A percentile compares a stretch with the other conserved stretches of the same genome.
Evolutionary conservation across 2,888 invertebrate species (phyloP).

Genomic region (Drosophila rubida): DNA sequence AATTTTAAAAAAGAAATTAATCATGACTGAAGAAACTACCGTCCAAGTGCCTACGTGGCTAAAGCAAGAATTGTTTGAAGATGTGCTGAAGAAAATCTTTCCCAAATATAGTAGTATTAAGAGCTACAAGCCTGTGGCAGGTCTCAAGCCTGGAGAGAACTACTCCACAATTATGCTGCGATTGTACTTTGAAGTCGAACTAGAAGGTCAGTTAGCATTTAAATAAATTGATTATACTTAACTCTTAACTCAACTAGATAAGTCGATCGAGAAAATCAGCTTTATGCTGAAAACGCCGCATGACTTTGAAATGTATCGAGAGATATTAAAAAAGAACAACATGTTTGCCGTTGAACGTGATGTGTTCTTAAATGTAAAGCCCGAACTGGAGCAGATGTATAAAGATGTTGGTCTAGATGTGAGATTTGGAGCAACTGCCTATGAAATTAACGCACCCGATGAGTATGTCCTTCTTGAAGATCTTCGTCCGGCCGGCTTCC

Average conservation of each 20-base stretch:
- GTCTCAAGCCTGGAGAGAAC: constrained; percentile 73
- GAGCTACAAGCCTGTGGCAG: constrained; percentile 30
- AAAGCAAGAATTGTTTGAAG: constrained; percentile 1
- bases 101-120: constrained; percentile 1
- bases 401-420: constrained; percentile 49
- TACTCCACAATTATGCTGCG: constrained; percentile 75
- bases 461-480: constrained; percentile 66
- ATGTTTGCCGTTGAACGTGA: constrained; percentile 70
- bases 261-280: constrained; percentile 25
- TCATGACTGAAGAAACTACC: not conserved
- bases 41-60: constrained; percentile 8
- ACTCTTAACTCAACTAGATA: not conserved
- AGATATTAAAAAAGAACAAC: constrained; percentile 58
- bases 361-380: constrained; percentile 67
- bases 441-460: constrained; percentile 53
- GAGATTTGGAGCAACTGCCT: constrained; percentile 57
- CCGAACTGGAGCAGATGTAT: constrained; percentile 70
- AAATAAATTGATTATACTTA: not conserved
- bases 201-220: not conserved
- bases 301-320: constrained; percentile 50
- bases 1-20: not conserved
- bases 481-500: constrained; percentile 27
- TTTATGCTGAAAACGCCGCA: constrained; percentile 66
- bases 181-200: constrained; percentile 22
- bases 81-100: constrained; percentile 9